Evolutionary conservation across 1,140 invertebrate genomes (phyloP), one percentile per base, ranked within the genome.

Genomic region (Drosophila subpulchrella): DNA sequence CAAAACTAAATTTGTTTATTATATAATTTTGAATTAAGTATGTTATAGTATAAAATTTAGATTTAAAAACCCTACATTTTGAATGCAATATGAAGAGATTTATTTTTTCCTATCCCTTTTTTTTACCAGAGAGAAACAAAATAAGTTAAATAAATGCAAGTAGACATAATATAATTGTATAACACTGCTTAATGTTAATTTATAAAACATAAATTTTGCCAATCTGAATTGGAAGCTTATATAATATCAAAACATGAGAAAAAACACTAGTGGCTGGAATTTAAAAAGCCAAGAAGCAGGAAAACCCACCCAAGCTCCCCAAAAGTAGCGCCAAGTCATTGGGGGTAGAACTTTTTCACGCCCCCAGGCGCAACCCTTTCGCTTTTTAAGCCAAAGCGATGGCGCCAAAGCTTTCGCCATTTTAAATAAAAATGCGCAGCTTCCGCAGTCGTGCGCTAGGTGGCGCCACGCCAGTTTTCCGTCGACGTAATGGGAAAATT

Each of bases 351-450:
- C 67, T 71, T 71, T 71, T 70, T 48, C 36, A 12, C 42, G 34
- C 59, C 62, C 59, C 42, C 59, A 38, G 34, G 68, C 58, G 67
- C 81, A 86, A 86, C 83, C 83, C 83, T 88, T 86, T 86, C 83
- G 83, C 84, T 86, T 86, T 86, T 86, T 86, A 83, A 86, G 71
- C 60, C 80, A 78, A 82, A 57, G 61, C 66, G 50, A 59, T 88
- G 83, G 83, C 83, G 83, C 83, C 83, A 86, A 86, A 86, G 83
- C 83, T 86, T 86, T 86, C 83, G 83, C 79, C 79, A 88, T 85
- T 86, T 86, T 86, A 88, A 82, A 86, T 82, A 86, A 81, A 88
- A 88, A 88, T 75, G 51, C 13, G 41, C 61, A 59, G 72, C 72
- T 74, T 84, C 55, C 59, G 15, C 27, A 7, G 50, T 27, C 12